phyloP scores from a whole-genome alignment of 2,888 invertebrate species.

The Resseliella maxima region DNA sequence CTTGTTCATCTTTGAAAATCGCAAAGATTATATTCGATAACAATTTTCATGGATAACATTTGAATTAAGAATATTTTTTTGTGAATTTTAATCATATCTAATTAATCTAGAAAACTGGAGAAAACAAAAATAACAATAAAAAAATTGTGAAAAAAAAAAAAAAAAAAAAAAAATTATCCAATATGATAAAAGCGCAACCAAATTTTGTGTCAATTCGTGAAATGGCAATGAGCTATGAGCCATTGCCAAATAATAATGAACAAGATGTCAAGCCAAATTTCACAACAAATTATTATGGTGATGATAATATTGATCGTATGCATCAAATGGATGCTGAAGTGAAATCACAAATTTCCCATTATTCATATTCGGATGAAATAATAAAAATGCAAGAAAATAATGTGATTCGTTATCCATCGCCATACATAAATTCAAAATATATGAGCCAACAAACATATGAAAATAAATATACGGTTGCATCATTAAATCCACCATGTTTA shows the following conservation, averaged over 20 bases:
- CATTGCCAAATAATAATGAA: background rate
- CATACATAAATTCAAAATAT: background rate
- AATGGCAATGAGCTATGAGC: background rate
- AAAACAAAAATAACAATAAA: background rate
- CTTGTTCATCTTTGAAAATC: background rate
- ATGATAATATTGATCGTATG: background rate
- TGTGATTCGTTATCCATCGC: constrained; percentile 13
- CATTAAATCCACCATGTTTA: background rate
- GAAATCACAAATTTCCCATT: background rate
- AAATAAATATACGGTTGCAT: background rate
- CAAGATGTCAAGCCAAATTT: constrained; percentile 14
- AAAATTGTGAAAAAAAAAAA: background rate
- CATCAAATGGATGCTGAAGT: background rate
- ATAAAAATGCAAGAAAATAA: background rate
- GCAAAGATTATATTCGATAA: too few relatives aligned
- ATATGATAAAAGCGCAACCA: background rate
- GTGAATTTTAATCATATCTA: too few relatives aligned
- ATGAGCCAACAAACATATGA: background rate
- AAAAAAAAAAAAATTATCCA: background rate
- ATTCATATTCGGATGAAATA: background rate
- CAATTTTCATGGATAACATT: too few relatives aligned
- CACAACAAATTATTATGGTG: background rate
- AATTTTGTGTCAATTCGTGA: constrained; percentile 19
- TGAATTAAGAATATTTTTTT: too few relatives aligned
- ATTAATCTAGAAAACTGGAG: too few relatives aligned